Conservation (phyloP, 2,888 invertebrate genomes). For the Chironomus riparius region DNA sequence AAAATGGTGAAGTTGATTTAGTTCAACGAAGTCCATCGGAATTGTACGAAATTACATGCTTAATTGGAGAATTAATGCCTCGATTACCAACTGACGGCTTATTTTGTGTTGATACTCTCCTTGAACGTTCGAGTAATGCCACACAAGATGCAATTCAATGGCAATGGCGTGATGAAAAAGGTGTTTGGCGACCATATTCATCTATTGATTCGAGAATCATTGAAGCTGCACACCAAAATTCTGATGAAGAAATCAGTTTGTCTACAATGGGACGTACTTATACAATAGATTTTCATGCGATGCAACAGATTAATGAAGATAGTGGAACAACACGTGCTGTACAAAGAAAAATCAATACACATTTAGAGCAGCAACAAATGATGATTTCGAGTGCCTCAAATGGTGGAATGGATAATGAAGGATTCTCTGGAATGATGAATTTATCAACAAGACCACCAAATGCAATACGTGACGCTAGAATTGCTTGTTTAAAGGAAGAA, state of each 20-base stretch:
- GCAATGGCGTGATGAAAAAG: conserved; percentile 97
- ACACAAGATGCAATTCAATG: conserved; percentile 76
- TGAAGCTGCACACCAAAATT: conserved; percentile 87
- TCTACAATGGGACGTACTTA: conserved; percentile 88
- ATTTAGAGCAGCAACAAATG: conserved; percentile 13
- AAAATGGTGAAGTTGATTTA: conserved; percentile 64
- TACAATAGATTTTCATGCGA: conserved; percentile 91
- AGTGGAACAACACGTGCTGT: conserved; percentile 90
- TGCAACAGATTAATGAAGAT: conserved; percentile 98
- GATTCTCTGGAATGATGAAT: conserved; percentile 28
- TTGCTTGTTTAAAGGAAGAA: conserved; percentile 60
- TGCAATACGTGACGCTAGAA: conserved; percentile 50
- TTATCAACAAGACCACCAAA: conserved; percentile 29
- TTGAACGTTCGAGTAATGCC: conserved; percentile 63
- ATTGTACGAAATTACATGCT: conserved; percentile 91
- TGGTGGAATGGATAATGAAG: conserved; percentile 22
- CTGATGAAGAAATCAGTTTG: conserved; percentile 91
- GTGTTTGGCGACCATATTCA: conserved; percentile 87
- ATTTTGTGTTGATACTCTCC: conserved; percentile 83
- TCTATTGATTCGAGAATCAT: conserved; percentile 88
- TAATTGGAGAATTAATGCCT: conserved; percentile 96
- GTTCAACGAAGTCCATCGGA: conserved; percentile 90
- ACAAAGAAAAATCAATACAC: conserved; percentile 56
- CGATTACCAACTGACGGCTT: conserved; percentile 90
- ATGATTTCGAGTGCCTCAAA: background rate